Evolutionary conservation across 2,113 vertebrate species (phyloP), one percentile per base, ranked within the genome.

Genomic region (Atrichornis clamosus): DNA sequence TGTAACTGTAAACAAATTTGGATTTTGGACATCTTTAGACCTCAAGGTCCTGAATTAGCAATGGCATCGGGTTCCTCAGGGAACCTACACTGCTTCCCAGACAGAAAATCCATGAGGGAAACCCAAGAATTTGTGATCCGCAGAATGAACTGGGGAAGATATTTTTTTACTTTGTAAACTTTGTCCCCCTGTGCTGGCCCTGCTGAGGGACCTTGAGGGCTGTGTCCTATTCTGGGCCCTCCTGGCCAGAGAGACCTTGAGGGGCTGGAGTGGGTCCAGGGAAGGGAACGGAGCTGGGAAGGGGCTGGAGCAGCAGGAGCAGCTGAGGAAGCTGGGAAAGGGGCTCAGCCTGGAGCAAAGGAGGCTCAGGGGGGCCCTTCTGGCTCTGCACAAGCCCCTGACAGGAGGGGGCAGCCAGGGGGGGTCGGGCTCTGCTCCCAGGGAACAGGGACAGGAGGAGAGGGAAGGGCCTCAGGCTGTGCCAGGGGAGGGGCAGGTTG

Each of bases 1-100:
- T 32, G n/a, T 78, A 87, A 85, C 53, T 80, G 60, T 89, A 90
- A 92, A 90, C 67, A 89, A 82, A 91, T 92, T 74, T 56, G 35
- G 11, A n/a, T 32, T 84, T 49, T 27, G 56, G 89, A 55, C 59
- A 74, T 55, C 32, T 81, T 86, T 77, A 64, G 15, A 47, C 20
- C 55, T 75, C 52, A 47, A 68, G 60, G 47, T 90, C 47, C 30
- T 85, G 63, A 49, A 63, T 91, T 82, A 87, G 21, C 53, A 53
- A 33, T 8, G 27, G 13, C 46, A 47, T 27, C 0, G 0, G 10
- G 14, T 13, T 82, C 70, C 67, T 59, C 2, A 3, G 46, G 41
- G 62, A 73, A 11, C 11, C 64, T 15, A 3, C 32, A 3, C 22
- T 37, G 23, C 23, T 84, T 68, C 76, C 46, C n/a, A 87, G 50